A percentile compares a stretch with the other conserved stretches of the same genome.
phyloP scores from a whole-genome alignment of 2,888 invertebrate genomes.

The Biston betularia region DNA sequence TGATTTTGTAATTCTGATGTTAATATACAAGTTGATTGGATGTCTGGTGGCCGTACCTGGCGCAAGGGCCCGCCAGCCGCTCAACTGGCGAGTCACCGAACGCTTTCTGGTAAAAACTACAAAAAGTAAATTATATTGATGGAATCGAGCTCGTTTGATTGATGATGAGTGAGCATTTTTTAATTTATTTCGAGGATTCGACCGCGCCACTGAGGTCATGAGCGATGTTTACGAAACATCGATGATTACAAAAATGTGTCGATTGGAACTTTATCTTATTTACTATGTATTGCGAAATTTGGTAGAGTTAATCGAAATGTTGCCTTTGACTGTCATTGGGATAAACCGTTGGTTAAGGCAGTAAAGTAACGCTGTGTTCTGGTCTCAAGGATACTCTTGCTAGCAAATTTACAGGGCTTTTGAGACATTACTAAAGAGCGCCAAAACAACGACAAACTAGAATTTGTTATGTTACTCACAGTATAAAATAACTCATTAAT shows the following conservation, averaged over 20 bases:
- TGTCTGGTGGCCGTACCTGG: constrained; percentile 67
- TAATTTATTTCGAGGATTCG: constrained; percentile 85
- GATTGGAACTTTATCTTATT: not conserved
- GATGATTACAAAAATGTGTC: not conserved
- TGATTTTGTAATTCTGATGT: constrained; percentile 46
- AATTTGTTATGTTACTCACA: too few relatives aligned
- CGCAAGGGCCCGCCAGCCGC: constrained; percentile 54
- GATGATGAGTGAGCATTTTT: constrained; percentile 85
- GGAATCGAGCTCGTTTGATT: constrained; percentile 84
- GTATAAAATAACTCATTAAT: too few relatives aligned
- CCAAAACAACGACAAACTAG: too few relatives aligned
- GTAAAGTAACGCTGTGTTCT: too few relatives aligned
- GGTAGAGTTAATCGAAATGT: not conserved
- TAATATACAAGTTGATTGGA: constrained; percentile 46
- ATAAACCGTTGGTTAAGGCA: too few relatives aligned
- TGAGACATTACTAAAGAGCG: too few relatives aligned
- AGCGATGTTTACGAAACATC: constrained; percentile 49
- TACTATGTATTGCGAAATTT: not conserved
- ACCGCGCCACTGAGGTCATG: constrained; percentile 67
- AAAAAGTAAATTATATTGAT: constrained; percentile 86
- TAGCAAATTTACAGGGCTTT: too few relatives aligned
- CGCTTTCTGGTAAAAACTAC: constrained; percentile 83
- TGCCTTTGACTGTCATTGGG: too few relatives aligned
- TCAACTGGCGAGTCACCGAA: constrained; percentile 78
- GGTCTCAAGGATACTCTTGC: too few relatives aligned